Evolutionary conservation across 2,888 invertebrate genomes (phyloP), one percentile per base, ranked within the genome.

Genomic region (Ctenicera cuprea): DNA sequence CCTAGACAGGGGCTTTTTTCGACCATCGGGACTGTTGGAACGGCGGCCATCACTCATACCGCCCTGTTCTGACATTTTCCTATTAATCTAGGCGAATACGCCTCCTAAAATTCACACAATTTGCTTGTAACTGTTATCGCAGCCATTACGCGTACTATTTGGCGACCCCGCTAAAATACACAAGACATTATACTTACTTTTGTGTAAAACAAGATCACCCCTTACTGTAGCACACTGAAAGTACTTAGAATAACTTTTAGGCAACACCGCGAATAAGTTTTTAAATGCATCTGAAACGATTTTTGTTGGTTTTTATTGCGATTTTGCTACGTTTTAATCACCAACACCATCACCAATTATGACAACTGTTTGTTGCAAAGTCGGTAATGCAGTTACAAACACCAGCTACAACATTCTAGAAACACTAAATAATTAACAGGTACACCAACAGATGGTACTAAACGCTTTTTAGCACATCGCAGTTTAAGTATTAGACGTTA

Each of bases 21-120:
- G 83, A 57, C 84, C 87, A 81, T 88, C 88, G 78, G 90, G 88
- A 87, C 90, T 89, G 86, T 87, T 87, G 80, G 89, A 86, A 85
- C 83, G 85, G 82, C 77, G 83, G 62, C 71, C 74, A 59, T 76
- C 77, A 59, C 74, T 71, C 50, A 74, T 54, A 68, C 77, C 76
- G 63, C 78, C 81, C 62, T 79, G 79, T 76, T 85, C 85, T 71
- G 85, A 84, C 85, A 85, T 85, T 70, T 76, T 73, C 41, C 54
- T 63, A 48, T 30, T 45, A 61, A 62, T 45, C 18, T 41, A 38
- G 38, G 59, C 50, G 38, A 57, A 59, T n/a, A 33, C 30, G 43
- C 59, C 73, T 37, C 69, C 73, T 73, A 65, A 69, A 73, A 73
- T 54, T 57, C 20, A 30, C 57, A 59, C 26, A 30, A 65, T 45